Base-by-base conservation (phyloP, 23 tunicate genomes). In the Botrylloides violaceus region DNA sequence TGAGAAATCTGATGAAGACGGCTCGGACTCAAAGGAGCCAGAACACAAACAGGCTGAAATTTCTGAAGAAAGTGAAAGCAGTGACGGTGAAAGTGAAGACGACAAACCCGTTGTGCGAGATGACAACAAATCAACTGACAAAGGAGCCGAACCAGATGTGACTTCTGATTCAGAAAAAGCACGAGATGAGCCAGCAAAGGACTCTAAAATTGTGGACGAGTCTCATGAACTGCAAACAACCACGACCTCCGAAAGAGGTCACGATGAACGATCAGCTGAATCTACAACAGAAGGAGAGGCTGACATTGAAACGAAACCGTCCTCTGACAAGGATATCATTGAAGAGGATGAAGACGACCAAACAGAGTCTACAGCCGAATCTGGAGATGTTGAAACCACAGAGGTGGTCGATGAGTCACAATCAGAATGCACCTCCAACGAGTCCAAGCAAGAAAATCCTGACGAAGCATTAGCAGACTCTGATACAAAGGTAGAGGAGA, bases 1-100 rank as follows among this genome's bases (percentile, higher is more conserved):
- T 27, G 70, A 43, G 29, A 71, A 27, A 18, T 58, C 66, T 61
- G 49, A 58, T 18, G 66, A 73, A 29, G 21, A 27, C 9, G 78
- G 31, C 33, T 32, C 19, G n/a, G 25, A 58, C 12, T 18, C 7
- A 29, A 21, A 27, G 7, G 58, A 65, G 31, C 21, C 31, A 65
- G 19, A 25, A 55, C 55, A 23, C 5, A 5, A 21, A 39, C 60
- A 70, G 47, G 35, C 12, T 47, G 75, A 12, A 25, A 43, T 28
- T 53, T 39, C 4, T 4, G 70, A 72, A 35, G 63, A 65, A 4
- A 27, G 34, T 38, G 80, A 61, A 63, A 3, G 20, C 1, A 33
- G 34, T 29, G 66, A 47, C 4, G 61, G 9, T 36, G 76, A 71
- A 21, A 3, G 34, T 9, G 4, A 48, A 56, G 61, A 71, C 2